phyloP scores from a whole-genome alignment of 2,113 vertebrate species.

The Petroica traversi region DNA sequence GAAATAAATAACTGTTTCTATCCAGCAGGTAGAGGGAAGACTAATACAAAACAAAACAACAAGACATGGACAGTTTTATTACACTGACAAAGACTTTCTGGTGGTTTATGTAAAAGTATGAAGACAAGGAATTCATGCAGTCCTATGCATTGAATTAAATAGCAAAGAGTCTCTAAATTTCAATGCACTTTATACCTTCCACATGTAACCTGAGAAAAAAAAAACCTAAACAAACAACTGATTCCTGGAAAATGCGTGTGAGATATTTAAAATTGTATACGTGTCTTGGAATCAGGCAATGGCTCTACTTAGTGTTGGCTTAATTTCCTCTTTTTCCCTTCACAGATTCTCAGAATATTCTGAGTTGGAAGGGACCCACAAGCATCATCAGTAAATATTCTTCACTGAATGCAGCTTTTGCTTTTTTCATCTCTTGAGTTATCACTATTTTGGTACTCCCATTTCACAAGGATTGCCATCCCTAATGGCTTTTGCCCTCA shows the following conservation, averaged over 20 bases:
- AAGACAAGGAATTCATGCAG: neutral
- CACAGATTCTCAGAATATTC: neutral
- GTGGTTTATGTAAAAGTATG: neutral
- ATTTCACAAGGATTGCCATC: neutral
- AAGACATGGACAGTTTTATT: neutral
- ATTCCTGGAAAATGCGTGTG: neutral
- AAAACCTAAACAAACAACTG: neutral
- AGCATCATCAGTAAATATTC: neutral
- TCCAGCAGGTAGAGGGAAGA: neutral
- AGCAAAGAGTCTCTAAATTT: neutral
- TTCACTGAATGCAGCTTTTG: neutral
- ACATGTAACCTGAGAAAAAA: fast-evolving
- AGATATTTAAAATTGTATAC: neutral
- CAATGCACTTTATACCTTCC: neutral
- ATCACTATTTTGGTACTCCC: neutral
- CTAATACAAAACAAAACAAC: neutral
- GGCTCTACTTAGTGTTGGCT: neutral
- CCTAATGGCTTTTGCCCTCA: neutral
- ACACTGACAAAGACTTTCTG: neutral
- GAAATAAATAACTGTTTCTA: neutral
- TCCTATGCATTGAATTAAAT: neutral
- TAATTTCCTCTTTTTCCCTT: neutral
- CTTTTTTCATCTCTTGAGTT: neutral
- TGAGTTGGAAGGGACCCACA: neutral
- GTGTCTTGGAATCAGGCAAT: neutral